Evolutionary conservation across 2,797 vertebrate species (phyloP).

Genomic region (Onychomys torridus): DNA sequence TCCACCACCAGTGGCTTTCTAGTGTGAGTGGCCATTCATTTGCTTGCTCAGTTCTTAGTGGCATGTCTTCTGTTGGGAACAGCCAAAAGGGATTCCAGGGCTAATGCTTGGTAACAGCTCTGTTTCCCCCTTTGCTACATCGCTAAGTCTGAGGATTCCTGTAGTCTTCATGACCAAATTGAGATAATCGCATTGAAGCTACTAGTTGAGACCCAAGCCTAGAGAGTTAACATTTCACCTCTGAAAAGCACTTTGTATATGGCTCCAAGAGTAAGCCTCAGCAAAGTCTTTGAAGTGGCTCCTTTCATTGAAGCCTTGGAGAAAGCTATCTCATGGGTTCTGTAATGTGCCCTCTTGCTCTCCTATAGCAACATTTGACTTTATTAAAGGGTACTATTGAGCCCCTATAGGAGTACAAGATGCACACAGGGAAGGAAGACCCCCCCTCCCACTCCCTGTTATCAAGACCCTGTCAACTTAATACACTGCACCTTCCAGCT

Average conservation of each 20-base stretch:
- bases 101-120: constrained; percentile 63
- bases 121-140: constrained; percentile 55
- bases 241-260: constrained; percentile 62
- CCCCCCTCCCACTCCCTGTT: not conserved
- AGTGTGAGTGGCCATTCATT: constrained; percentile 81
- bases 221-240: constrained; percentile 39
- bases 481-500: not conserved
- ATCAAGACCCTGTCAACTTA: not conserved
- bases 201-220: constrained; percentile 57
- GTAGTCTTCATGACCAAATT: constrained; percentile 64
- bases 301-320: constrained; percentile 45
- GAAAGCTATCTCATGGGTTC: constrained; percentile 48
- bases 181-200: constrained; percentile 68
- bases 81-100: constrained; percentile 79
- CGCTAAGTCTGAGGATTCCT: constrained; percentile 64
- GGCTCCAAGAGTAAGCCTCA: constrained; percentile 67
- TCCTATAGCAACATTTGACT: constrained; percentile 38
- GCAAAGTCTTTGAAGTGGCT: constrained; percentile 42
- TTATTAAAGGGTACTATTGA: constrained; percentile 10
- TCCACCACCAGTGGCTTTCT: constrained; percentile 80
- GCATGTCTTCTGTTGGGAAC: constrained; percentile 77
- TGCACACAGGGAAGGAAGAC: constrained; percentile 37
- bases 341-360: constrained; percentile 50
- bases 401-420: constrained; percentile 65
- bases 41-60: constrained; percentile 76